Base-by-base conservation (phyloP, 2,113 vertebrate species). In the Tenebrosternarchus preto region DNA sequence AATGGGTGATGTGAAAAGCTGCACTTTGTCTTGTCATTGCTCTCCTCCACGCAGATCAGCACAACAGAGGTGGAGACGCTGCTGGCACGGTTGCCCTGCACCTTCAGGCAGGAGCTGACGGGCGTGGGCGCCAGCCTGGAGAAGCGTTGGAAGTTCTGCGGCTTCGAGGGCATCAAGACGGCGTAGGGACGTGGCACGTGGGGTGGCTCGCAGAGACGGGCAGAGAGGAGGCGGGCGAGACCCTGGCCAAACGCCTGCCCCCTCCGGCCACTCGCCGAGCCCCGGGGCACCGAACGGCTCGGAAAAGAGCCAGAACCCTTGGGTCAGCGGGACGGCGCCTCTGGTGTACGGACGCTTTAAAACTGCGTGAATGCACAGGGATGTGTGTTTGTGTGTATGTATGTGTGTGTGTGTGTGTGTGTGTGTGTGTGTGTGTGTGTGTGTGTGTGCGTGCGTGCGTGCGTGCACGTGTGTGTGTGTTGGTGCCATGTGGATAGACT, bases 121-220 rank as follows among this genome's bases (percentile, higher is more conserved):
- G 97, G 97, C 0, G 95, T 98, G 1, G 97, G 97, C 81, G 97
- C 97, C 80, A 98, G 97, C 90, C 87, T 98, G 80, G 96, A 98
- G 89, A 98, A 98, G 84, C 95, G 95, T 78, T 98, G 97, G 97
- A 98, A 95, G 87, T 98, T 98, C 84, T 97, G 96, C 78, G 97
- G 97, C 86, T 98, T 98, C 80, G 95, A 98, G 77, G 96, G 95
- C 61, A 91, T 98, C 88, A 98, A 95, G 88, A 95, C 92, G 83
- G 94, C 94, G 66, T 98, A 94, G 93, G 80, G 77, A 25, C 73
- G 19, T 59, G 78, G 59, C 16, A 1, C 19, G 1, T 5, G 53
- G 11, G 22, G 5, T 27, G 71, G 31, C 81, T 20, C 80, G 29
- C 9, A 15, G 50, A 76, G 19, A 1, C 36, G 60, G 56, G 73